Evolutionary conservation across 37 sponge, comb jelly and placozoan genomes (phyloP).

Genomic region (Crambe crambe): DNA sequence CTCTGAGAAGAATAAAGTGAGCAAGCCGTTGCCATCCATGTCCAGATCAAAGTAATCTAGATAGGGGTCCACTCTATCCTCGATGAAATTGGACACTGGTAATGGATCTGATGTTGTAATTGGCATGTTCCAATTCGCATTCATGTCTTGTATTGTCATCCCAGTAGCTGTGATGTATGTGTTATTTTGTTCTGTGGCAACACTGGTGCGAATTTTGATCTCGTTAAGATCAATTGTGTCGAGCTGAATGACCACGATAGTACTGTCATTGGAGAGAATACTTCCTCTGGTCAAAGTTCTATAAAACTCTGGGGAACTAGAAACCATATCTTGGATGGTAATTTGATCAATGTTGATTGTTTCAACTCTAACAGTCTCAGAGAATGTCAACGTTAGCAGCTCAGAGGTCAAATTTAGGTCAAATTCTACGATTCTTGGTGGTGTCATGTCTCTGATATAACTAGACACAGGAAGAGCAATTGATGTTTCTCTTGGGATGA

Average conservation of each 20-base stretch:
- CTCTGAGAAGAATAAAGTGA: constrained; percentile 83
- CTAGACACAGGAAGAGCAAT: constrained; percentile 26
- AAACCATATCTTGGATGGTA: constrained; percentile 36
- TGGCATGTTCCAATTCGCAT: constrained; percentile 43
- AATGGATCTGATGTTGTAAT: constrained; percentile 6
- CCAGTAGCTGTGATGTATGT: constrained; percentile 53
- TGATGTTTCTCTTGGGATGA: constrained; percentile 25
- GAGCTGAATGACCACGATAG: constrained; percentile 60
- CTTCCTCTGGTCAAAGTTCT: constrained; percentile 21
- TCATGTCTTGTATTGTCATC: constrained; percentile 69
- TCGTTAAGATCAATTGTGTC: constrained; percentile 69
- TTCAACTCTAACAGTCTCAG: constrained; percentile 76
- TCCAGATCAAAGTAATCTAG: constrained; percentile 62
- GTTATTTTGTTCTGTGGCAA: constrained; percentile 58
- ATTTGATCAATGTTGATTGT: constrained; percentile 43
- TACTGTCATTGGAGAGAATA: constrained; percentile 50
- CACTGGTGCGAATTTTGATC: constrained; percentile 66
- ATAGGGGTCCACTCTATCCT: constrained; percentile 41
- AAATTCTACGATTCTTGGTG: constrained; percentile 47
- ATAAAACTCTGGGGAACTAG: neutral
- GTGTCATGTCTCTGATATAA: constrained; percentile 61
- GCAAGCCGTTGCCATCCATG: constrained; percentile 66
- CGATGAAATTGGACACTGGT: constrained; percentile 22
- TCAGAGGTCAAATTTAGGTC: constrained; percentile 72
- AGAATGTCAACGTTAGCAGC: constrained; percentile 65